Percentiles rank a stretch among this genome's conserved stretches.
Conservation (phyloP, 2,888 invertebrate species). For the Cerastis rubricosa region DNA sequence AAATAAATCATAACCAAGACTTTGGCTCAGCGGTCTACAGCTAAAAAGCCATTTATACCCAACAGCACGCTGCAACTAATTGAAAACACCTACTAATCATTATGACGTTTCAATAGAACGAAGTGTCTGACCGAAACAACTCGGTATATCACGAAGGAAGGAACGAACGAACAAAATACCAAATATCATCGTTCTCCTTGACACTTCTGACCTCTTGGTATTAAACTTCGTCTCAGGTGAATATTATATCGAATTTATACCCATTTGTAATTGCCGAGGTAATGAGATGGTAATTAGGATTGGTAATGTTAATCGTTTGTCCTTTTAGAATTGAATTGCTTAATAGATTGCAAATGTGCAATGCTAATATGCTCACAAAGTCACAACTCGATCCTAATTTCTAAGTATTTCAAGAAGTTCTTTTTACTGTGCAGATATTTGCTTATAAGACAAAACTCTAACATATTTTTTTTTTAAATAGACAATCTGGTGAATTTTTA, state of each 20-base stretch:
- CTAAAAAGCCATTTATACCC: background rate
- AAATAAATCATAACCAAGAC: background rate
- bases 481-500: too few relatives aligned
- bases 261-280: constrained; percentile 36
- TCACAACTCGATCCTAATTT: background rate
- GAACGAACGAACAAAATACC: constrained; percentile 42
- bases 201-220: constrained; percentile 50
- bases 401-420: background rate
- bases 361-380: too few relatives aligned
- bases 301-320: constrained; percentile 28
- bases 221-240: constrained; percentile 35
- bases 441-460: background rate
- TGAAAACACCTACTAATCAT: constrained; percentile 46
- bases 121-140: background rate
- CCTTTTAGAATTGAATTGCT: constrained; percentile 20
- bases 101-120: constrained; percentile 56
- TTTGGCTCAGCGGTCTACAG: background rate
- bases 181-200: constrained; percentile 53
- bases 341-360: constrained; percentile 15
- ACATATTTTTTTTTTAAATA: too few relatives aligned
- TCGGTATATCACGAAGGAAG: constrained; percentile 53
- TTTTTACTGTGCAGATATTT: background rate
- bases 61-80: constrained; percentile 27
- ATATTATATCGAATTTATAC: constrained; percentile 44
- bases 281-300: constrained; percentile 39